phyloP scores from a whole-genome alignment of 2,113 vertebrate genomes.

The Takifugu bimaculatus region DNA sequence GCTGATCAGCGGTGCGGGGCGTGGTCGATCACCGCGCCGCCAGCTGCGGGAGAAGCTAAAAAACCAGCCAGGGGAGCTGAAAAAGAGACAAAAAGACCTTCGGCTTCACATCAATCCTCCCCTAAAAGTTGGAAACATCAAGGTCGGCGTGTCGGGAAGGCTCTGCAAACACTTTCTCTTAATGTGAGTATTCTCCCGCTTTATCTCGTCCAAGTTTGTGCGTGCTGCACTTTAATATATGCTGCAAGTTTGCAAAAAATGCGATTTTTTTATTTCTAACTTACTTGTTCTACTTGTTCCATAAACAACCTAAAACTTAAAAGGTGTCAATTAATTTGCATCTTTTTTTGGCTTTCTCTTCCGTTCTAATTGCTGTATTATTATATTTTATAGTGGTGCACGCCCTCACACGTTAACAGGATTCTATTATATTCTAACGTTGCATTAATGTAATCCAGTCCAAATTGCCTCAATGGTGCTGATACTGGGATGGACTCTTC shows the following conservation, averaged over 20 bases:
- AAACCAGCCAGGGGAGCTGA: constrained; percentile 7
- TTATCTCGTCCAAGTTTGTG: neutral
- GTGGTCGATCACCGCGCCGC: constrained; percentile 37
- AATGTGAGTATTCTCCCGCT: neutral
- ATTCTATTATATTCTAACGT: neutral
- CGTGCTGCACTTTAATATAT: neutral
- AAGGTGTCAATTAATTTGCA: neutral
- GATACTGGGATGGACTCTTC: neutral
- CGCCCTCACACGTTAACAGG: neutral
- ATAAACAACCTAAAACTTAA: neutral
- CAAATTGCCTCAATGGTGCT: neutral
- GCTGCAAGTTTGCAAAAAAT: neutral
- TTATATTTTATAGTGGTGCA: neutral
- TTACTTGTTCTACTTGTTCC: neutral
- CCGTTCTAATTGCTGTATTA: neutral
- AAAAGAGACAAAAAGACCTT: constrained; percentile 34
- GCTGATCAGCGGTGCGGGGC: constrained; percentile 21
- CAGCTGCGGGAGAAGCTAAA: constrained; percentile 45
- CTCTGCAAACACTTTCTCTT: neutral
- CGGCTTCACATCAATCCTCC: constrained; percentile 20
- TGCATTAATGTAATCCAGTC: neutral
- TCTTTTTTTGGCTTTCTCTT: neutral
- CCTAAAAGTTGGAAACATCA: constrained; percentile 1
- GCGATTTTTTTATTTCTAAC: too few relatives aligned
- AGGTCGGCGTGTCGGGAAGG: neutral